Base-by-base conservation (phyloP, 2,888 invertebrate species). In the Trisateles emortualis region DNA sequence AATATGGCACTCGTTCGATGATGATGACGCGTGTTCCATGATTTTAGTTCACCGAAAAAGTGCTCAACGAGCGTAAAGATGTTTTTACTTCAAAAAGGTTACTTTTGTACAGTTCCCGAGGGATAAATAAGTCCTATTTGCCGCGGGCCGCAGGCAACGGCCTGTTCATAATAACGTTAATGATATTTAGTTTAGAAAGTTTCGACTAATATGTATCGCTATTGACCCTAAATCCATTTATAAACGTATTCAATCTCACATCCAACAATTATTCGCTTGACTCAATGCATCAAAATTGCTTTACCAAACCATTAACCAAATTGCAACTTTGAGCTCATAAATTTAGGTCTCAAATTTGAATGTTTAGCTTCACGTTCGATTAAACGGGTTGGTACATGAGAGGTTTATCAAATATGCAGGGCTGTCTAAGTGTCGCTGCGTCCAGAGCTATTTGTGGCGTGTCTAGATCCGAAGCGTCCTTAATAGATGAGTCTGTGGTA, bases 321-420 rank as follows among this genome's bases (percentile, higher is more conserved):
- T 29, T 43, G 19, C 19, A 41, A 39, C 59, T 40, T 29, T 57
- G 42, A 2, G 0, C 3, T 14, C 11, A 49, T 30, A 9, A 53
- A n/a, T 44, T 44, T 56, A 59, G 22, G 30, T 30, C 40, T 56
- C 44, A 50, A 32, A 45, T 38, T 59, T 16, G 35, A 30, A 14
- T 51, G 30, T 5, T n/a, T 13, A 14, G 0, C 2, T 39, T 38
- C 29, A 30, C 51, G 49, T 65, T 62, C 33, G 59, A 69, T 57
- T 52, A 42, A 39, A 14, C 16, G 9, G 22, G 36, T 45, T 10
- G 14, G 38, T 24, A 39, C 24, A 50, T 40, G 56, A 65, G 59
- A 73, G 47, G 51, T 45, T 68, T 54, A 65, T 72, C 45, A 68
- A 72, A 63, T 41, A 64, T 72, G 63, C 67, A 72, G 51, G 44